These are phyloP conservation scores for Stegodyphus dumicola DNA, from an alignment of 1,140 invertebrate genomes.

Conservation along the genomic window DNA sequence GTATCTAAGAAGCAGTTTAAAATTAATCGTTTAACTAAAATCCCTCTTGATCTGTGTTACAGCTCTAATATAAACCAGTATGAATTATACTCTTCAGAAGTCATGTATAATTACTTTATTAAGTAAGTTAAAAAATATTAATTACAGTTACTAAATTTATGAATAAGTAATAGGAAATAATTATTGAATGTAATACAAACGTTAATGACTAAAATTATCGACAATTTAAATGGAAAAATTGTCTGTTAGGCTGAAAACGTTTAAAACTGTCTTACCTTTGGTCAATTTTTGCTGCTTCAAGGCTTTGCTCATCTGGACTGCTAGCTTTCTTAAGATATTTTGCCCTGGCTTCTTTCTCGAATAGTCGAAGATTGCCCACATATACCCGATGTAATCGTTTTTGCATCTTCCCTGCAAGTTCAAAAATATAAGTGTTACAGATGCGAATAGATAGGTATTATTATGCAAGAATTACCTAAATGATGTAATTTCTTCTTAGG, in stretches of 20 bases:
- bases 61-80: no score
- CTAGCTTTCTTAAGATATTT: conserved; percentile 45
- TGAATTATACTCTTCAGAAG: no score
- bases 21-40: no score
- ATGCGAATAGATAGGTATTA: no score
- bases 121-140: no score
- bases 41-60: no score
- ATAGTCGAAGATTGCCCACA: conserved; percentile 42
- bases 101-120: no score
- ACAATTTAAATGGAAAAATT: background rate
- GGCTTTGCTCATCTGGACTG: conserved; percentile 20
- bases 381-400: conserved; percentile 19
- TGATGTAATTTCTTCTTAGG: no score
- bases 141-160: no score
- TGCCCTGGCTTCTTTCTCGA: conserved; percentile 49
- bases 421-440: background rate
- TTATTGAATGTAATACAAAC: background rate
- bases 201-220: background rate
- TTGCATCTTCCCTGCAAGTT: conserved; percentile 26
- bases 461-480: no score
- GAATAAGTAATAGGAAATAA: background rate
- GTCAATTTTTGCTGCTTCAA: conserved; percentile 51
- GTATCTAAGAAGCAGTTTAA: no score
- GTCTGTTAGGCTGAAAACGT: background rate
- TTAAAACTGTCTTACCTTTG: conserved; percentile 8